These are phyloP conservation scores for Polypedilum vanderplanki DNA, from an alignment of 1,140 invertebrate species.

Conservation along the genomic window DNA sequence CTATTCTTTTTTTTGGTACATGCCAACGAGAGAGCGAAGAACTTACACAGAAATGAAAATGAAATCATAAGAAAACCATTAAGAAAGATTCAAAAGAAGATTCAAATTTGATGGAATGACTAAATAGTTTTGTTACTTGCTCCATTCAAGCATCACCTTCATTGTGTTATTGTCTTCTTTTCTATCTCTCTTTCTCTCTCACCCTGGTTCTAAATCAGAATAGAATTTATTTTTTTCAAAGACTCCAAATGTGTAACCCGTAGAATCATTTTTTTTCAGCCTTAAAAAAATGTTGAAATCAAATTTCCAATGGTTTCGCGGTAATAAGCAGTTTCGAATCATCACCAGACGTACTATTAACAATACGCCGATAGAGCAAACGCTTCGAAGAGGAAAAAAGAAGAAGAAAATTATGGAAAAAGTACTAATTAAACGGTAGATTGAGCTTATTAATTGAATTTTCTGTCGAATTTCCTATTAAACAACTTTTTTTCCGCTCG, in stretches of 20 bases:
- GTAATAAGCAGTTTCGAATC: constrained; percentile 23
- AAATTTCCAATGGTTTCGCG: background rate
- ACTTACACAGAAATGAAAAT: background rate
- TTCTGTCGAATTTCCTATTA: constrained; percentile 24
- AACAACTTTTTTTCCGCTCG: background rate
- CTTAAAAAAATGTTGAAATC: constrained; percentile 16
- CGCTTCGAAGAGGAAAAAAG: background rate
- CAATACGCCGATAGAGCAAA: background rate
- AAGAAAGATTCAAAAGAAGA: constrained; percentile 17
- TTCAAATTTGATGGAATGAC: constrained; percentile 29
- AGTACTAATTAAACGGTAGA: constrained; percentile 28
- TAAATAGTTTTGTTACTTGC: constrained; percentile 25
- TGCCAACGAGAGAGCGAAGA: too few relatives aligned
- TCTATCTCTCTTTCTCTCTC: background rate
- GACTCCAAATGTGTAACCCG: constrained; percentile 19
- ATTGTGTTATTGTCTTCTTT: constrained; percentile 15
- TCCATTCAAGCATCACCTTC: constrained; percentile 17
- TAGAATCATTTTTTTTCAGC: background rate
- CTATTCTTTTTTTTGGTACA: background rate
- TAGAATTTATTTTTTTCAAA: background rate
- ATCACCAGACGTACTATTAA: constrained; percentile 24
- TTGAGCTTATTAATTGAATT: constrained; percentile 28
- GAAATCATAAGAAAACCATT: constrained; percentile 28
- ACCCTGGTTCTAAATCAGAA: background rate
- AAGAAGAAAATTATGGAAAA: constrained; percentile 16